These are phyloP conservation scores for Archips xylosteana DNA, from an alignment of 2,888 invertebrate species.

Conservation along the genomic window DNA sequence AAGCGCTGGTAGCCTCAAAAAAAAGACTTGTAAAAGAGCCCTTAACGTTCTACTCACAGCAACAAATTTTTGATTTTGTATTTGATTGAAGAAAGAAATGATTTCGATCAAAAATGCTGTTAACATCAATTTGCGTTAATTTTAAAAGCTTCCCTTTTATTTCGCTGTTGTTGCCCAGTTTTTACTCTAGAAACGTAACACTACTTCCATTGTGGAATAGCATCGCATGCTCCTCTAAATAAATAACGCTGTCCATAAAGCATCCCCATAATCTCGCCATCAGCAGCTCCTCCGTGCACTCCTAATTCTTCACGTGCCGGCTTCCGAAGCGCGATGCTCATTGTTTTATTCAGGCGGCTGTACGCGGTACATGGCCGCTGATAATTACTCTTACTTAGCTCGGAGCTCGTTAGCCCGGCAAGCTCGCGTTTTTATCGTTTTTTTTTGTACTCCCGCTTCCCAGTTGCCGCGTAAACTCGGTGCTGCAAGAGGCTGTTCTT, in stretches of 20 bases:
- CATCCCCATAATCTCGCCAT: neutral
- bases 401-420: slow-evolving; percentile 7
- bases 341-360: slow-evolving; percentile 15
- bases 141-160: neutral
- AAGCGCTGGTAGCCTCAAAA: too few species aligned
- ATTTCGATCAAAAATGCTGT: too few species aligned
- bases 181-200: neutral
- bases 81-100: too few species aligned
- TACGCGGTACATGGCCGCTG: slow-evolving; percentile 1
- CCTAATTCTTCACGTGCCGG: slow-evolving; percentile 5
- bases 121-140: too few species aligned
- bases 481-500: neutral
- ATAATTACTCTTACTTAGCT: slow-evolving; percentile 23
- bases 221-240: neutral
- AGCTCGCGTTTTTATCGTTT: slow-evolving; percentile 8
- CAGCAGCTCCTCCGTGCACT: neutral
- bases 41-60: too few species aligned
- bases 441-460: neutral
- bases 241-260: neutral
- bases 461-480: neutral
- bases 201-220: neutral
- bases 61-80: too few species aligned
- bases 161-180: neutral
- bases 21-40: too few species aligned
- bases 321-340: slow-evolving; percentile 3